Percentiles rank a stretch among this genome's conserved stretches.
phyloP scores from a whole-genome alignment of 2,888 invertebrate species.

The Lottia scabra region DNA sequence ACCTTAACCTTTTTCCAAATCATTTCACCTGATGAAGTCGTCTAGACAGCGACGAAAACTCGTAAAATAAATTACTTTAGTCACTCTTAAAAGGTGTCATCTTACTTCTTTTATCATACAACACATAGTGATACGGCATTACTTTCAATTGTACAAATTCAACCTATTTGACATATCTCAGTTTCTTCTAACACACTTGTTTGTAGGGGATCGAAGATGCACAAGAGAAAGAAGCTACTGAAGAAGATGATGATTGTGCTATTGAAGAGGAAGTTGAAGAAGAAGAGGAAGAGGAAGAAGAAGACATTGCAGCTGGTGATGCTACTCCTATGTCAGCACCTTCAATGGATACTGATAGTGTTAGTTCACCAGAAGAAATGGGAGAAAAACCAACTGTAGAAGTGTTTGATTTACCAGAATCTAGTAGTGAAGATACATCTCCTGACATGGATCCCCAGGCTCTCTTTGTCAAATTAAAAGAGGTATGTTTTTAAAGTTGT shows the following conservation, averaged over 20 bases:
- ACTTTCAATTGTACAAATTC: too few species aligned
- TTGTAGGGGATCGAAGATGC: slow-evolving; percentile 27
- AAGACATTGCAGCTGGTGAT: slow-evolving; percentile 55
- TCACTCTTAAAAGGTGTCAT: too few species aligned
- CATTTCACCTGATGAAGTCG: too few species aligned
- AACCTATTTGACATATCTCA: too few species aligned
- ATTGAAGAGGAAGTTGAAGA: slow-evolving; percentile 25
- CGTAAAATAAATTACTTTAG: too few species aligned
- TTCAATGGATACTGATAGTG: slow-evolving; percentile 43
- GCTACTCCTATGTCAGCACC: slow-evolving; percentile 59
- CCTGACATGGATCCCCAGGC: slow-evolving; percentile 68
- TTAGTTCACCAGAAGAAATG: slow-evolving; percentile 49
- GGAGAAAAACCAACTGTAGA: slow-evolving; percentile 43
- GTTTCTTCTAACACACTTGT: too few species aligned
- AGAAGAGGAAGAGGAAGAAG: slow-evolving; percentile 19
- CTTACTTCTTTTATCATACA: too few species aligned
- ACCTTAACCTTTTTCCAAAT: too few species aligned
- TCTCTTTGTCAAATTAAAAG: slow-evolving; percentile 68
- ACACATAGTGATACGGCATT: too few species aligned
- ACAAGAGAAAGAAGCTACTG: slow-evolving; percentile 23
- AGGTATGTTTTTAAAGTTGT: slow-evolving; percentile 46
- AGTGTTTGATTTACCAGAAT: slow-evolving; percentile 57
- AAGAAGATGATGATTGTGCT: slow-evolving; percentile 20
- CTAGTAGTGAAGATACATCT: slow-evolving; percentile 66
- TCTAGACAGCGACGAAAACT: too few species aligned